Evolutionary conservation across 1,140 invertebrate genomes (phyloP).

Genomic region (Neodiprion lecontei): DNA sequence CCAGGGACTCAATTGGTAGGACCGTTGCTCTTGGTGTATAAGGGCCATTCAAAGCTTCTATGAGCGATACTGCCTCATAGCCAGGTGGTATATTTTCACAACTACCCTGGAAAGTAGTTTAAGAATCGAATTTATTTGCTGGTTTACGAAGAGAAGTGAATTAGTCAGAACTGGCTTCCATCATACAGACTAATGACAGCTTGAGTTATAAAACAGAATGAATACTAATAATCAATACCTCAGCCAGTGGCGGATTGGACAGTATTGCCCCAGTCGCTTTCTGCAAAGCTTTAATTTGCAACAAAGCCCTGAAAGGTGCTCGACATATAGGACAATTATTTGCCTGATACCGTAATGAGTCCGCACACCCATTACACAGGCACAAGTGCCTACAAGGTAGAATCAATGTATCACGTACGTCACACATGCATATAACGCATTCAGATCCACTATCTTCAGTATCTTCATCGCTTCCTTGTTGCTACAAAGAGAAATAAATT

Average conservation of each 20-base stretch:
- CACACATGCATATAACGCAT: conserved; percentile 99
- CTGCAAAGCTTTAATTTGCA: conserved; percentile 95
- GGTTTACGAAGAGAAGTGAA: not conserved
- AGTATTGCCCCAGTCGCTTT: conserved; percentile 70
- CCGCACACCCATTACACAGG: conserved; percentile 95
- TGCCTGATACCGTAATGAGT: conserved; percentile 95
- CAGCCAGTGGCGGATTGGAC: conserved; percentile 59
- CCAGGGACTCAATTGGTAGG: conserved; percentile 62
- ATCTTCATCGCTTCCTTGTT: conserved; percentile 83
- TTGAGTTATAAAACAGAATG: not conserved
- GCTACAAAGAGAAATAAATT: conserved; percentile 31
- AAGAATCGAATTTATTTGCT: conserved; percentile 24
- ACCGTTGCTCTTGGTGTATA: conserved; percentile 67
- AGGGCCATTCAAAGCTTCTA: conserved; percentile 98
- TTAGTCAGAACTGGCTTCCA: not conserved
- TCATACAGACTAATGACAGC: not conserved
- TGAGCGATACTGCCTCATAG: conserved; percentile 94
- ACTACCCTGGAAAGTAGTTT: conserved; percentile 59
- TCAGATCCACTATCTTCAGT: conserved; percentile 96
- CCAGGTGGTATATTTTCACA: conserved; percentile 89
- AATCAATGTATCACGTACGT: conserved; percentile 96
- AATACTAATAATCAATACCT: conserved; percentile 45
- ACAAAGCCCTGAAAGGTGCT: conserved; percentile 93
- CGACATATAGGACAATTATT: conserved; percentile 99
- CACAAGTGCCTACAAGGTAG: conserved; percentile 98